These are phyloP conservation scores for Drosophila longiperda DNA, from an alignment of 2,888 invertebrate genomes.

Conservation along the genomic window DNA sequence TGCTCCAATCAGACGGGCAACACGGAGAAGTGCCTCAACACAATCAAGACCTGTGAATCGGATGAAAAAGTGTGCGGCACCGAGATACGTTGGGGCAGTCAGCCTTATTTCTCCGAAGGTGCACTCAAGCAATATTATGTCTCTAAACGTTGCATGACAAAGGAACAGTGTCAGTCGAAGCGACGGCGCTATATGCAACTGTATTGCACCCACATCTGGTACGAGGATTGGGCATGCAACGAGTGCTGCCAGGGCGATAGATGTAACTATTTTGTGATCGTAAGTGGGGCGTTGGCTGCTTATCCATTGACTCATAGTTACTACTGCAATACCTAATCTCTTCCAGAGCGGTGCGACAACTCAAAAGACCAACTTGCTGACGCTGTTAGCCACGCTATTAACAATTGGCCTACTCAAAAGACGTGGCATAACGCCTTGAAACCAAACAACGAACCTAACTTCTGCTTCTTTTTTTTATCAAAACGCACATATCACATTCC, in stretches of 20 bases:
- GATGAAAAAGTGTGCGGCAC: conserved; percentile 89
- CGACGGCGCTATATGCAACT: conserved; percentile 89
- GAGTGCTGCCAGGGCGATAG: conserved; percentile 98
- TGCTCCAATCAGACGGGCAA: conserved; percentile 97
- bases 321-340: neutral
- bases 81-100: conserved; percentile 95
- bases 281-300: conserved; percentile 86
- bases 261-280: conserved; percentile 97
- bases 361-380: neutral
- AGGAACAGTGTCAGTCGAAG: conserved; percentile 90
- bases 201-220: conserved; percentile 96
- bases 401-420: conserved; percentile 28
- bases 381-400: conserved; percentile 22
- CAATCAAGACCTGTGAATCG: conserved; percentile 95
- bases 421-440: conserved; percentile 17
- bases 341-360: conserved; percentile 62
- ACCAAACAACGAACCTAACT: conserved; percentile 12
- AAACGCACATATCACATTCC: conserved; percentile 27
- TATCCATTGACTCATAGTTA: neutral
- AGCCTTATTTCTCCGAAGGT: conserved; percentile 97
- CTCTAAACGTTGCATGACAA: conserved; percentile 94
- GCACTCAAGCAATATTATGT: conserved; percentile 97
- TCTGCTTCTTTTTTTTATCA: neutral
- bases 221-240: conserved; percentile 97
- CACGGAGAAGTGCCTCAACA: conserved; percentile 95